phyloP scores from a whole-genome alignment of 2,888 invertebrate genomes.

The Athripsodes cinereus region DNA sequence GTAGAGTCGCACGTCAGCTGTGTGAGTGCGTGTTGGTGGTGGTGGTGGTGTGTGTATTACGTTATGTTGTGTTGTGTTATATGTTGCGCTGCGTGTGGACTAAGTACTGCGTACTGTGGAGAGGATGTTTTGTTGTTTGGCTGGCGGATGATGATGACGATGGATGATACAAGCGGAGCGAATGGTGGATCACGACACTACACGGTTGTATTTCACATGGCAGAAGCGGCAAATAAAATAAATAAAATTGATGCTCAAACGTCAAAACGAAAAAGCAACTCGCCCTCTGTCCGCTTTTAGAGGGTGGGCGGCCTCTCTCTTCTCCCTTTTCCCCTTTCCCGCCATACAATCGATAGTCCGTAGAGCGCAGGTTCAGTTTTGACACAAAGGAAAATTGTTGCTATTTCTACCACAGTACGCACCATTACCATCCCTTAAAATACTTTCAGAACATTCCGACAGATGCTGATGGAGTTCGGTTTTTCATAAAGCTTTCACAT shows the following conservation, averaged over 20 bases:
- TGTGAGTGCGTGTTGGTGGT: not conserved
- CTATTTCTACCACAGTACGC: no score
- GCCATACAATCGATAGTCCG: not conserved
- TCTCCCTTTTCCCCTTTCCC: not conserved
- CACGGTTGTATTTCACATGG: conserved; percentile 16
- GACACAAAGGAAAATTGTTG: no score
- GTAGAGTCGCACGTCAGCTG: not conserved
- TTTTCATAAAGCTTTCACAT: no score
- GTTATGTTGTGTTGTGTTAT: not conserved
- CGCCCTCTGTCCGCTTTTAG: not conserved
- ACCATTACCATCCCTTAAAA: no score
- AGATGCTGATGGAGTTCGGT: no score
- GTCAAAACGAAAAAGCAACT: conserved; percentile 14
- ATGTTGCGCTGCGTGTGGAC: no score
- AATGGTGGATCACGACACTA: not conserved
- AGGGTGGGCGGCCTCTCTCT: not conserved
- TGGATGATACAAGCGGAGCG: not conserved
- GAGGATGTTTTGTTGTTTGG: no score
- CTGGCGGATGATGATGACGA: not conserved
- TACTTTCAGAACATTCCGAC: no score
- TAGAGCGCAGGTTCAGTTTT: not conserved
- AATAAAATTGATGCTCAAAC: conserved; percentile 16
- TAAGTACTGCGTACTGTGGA: no score
- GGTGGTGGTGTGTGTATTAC: not conserved
- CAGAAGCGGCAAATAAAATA: conserved; percentile 21